Evolutionary conservation across 2,888 invertebrate species (phyloP).

Genomic region (Dyspetes luteomarginatus): DNA sequence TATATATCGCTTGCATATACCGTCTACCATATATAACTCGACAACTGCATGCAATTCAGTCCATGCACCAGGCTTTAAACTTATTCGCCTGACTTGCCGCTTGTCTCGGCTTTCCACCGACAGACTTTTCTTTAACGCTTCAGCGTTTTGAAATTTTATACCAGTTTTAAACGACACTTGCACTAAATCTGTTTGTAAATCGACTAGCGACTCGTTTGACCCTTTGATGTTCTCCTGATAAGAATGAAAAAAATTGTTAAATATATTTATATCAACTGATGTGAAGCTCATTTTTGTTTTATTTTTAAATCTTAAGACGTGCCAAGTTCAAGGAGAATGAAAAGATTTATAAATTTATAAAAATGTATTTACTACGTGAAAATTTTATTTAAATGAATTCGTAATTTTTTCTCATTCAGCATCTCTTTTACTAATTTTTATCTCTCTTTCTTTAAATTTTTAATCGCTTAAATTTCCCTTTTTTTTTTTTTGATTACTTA

Average conservation of each 20-base stretch:
- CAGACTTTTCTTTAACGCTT: conserved; percentile 19
- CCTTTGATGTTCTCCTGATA: too few species aligned
- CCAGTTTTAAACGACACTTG: neutral
- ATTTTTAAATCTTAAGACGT: too few species aligned
- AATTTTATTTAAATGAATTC: neutral
- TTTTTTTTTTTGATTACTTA: neutral
- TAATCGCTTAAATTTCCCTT: neutral
- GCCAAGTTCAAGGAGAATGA: neutral
- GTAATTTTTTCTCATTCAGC: neutral
- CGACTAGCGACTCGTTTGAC: too few species aligned
- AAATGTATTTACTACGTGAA: too few species aligned
- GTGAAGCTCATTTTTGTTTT: too few species aligned
- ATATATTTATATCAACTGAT: too few species aligned
- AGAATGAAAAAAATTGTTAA: too few species aligned
- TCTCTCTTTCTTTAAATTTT: neutral
- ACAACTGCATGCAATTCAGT: conserved; percentile 22
- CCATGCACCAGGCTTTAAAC: conserved; percentile 25
- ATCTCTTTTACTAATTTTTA: neutral
- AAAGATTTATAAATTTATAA: neutral
- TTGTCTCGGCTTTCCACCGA: conserved; percentile 2
- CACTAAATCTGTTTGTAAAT: neutral
- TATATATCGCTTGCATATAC: conserved; percentile 78
- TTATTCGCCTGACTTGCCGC: conserved; percentile 62
- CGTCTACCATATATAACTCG: conserved; percentile 17
- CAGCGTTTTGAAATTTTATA: conserved; percentile 9